Conservation (phyloP, 2,797 vertebrate genomes). For the Lemur catta region DNA sequence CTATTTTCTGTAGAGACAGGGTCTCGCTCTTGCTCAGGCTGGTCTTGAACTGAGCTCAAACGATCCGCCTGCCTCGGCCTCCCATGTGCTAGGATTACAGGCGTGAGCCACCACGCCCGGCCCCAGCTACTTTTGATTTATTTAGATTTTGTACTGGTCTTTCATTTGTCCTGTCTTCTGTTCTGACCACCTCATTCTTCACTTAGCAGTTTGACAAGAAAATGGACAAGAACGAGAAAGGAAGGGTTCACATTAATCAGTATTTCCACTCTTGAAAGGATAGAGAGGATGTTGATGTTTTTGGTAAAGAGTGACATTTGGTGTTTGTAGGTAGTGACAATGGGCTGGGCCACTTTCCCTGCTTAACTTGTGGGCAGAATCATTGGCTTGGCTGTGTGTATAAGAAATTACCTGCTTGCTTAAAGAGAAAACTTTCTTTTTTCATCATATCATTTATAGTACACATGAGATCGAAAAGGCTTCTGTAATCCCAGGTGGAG, state of each 20-base stretch:
- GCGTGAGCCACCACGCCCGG: too few species aligned
- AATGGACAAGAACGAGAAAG: neutral
- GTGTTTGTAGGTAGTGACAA: neutral
- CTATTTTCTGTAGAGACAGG: too few species aligned
- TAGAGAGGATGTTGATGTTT: neutral
- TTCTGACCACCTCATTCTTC: neutral
- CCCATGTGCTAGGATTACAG: too few species aligned
- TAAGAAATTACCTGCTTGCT: neutral
- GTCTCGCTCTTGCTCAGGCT: too few species aligned
- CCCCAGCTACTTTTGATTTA: neutral
- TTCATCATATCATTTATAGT: neutral
- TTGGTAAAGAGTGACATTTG: neutral
- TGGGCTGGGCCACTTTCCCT: neutral
- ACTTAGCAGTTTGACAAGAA: neutral
- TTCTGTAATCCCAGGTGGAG: neutral
- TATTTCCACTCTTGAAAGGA: neutral
- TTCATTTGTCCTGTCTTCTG: neutral
- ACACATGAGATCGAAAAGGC: neutral
- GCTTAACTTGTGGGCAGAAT: neutral
- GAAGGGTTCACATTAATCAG: neutral
- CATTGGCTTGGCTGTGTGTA: neutral
- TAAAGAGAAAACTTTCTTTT: neutral
- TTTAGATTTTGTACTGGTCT: neutral
- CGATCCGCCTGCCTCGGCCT: too few species aligned
- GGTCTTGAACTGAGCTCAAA: too few species aligned